Evolutionary conservation across 2,113 vertebrate species (phyloP).

Genomic region (Corvus hawaiiensis): DNA sequence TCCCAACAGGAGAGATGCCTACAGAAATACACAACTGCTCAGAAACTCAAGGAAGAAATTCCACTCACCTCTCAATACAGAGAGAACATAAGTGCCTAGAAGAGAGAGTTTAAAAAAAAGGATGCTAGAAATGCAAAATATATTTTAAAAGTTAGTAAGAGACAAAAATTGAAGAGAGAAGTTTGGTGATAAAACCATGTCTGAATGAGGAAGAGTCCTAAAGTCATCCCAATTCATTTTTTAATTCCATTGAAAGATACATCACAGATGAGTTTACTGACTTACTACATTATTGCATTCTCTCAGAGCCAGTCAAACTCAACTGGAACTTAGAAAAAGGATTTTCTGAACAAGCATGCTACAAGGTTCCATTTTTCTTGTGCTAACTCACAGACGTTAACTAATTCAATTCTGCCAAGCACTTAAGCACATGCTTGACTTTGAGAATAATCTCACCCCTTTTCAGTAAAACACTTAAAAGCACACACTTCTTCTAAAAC

Average conservation of each 20-base stretch:
- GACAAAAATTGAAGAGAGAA: background rate
- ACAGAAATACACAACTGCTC: background rate
- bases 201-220: background rate
- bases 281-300: background rate
- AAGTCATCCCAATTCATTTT: background rate
- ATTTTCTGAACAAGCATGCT: background rate
- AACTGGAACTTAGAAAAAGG: background rate
- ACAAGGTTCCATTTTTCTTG: background rate
- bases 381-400: background rate
- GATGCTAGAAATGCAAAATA: background rate
- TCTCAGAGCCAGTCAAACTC: background rate
- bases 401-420: background rate
- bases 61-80: background rate
- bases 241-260: background rate
- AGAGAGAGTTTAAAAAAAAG: background rate
- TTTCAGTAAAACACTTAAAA: slow-evolving; percentile 12
- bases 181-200: background rate
- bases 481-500: background rate
- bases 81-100: background rate
- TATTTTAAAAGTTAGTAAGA: background rate
- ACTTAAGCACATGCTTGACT: slow-evolving; percentile 20
- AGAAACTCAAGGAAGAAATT: background rate
- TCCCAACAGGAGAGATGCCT: background rate
- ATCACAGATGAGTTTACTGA: background rate
- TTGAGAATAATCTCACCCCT: background rate